Base-by-base conservation (phyloP, 2,888 invertebrate genomes). In the Pyralis farinalis region DNA sequence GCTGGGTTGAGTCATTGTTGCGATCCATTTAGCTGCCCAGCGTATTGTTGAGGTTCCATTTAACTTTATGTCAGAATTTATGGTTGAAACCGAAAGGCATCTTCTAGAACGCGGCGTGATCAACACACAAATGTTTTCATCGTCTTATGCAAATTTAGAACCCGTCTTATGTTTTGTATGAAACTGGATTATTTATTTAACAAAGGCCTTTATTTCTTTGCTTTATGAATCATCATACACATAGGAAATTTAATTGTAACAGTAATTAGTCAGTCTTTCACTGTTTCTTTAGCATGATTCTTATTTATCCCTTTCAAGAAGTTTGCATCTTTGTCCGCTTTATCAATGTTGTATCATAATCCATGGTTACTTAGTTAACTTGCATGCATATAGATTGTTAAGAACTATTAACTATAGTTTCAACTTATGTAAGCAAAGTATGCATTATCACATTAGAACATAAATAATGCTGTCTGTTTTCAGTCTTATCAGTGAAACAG, bases 1-100 rank as follows among this genome's bases (percentile, higher is more conserved):
- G 69, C 79, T 69, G 64, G 84, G 85, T 89, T 89, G 88, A 89
- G 84, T 89, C 89, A 89, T 82, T 85, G 76, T 77, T 78, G 60
- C 76, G 65, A 75, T 70, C 64, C 68, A 68, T 70, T 63, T 71
- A 67, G 64, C 63, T 56, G 58, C 43, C 51, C 64, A 68, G 16
- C 57, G 66, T 66, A 65, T 64, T 70, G 61, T 72, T 61, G 7
- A 29, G 31, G 22, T 30, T 29, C 37, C 11, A 11, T 29, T 37
- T 5, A 7, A 4, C 3, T 25, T 25, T 25, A 25, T 25, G 25
- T 29, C 30, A 25, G 25, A 4, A 25, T 25, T 25, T 25, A 25
- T 25, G 25, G 25, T 8, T 7, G 25, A 16, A 25, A 2, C 25
- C 7, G n/a, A 25, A 25, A 25, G n/a, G 7, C n/a, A 4, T 30